Evolutionary conservation across 1,140 invertebrate genomes (phyloP), one percentile per base, ranked within the genome.

Genomic region (Lasaia peninsularis): DNA sequence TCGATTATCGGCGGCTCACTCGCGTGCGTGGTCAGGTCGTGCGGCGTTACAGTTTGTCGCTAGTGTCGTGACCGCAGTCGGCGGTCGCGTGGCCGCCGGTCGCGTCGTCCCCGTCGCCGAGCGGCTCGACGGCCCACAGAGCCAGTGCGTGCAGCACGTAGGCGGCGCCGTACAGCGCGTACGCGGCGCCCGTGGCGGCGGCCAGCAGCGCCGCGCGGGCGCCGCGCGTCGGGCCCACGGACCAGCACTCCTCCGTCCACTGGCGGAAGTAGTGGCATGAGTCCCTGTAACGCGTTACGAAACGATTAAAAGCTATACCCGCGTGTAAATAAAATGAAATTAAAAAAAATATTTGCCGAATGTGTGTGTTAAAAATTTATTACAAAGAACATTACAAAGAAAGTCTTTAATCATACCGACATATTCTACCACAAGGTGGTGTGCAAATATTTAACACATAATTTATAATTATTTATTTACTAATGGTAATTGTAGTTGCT

Each of bases 101-200:
- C n/a, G 48, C 59, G 6, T 73, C 68, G 10, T 69, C 67, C 4
- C 33, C n/a, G 0, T 76, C 74, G 54, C 65, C 58, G 2, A 79
- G 69, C 12, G 82, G 78, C 55, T 78, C 78, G 1, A 80, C 56
- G 35, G 77, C 62, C 82, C 82, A 86, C 56, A 77, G 52, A 4
- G 71, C 60, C 1, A 69, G 44, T 2, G 69, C 60, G 67, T 78
- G 59, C 9, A 63, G 8, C 8, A 53, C 60, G 58, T 63, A 69
- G 32, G 78, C 52, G 1, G 37, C 53, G 44, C 62, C 59, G 74
- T 81, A 78, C n/a, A 71, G 12, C 0, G 59, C 20, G 73, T 83
- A 81, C 52, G 78, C 54, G 11, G 67, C 6, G 0, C 51, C 76
- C 10, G 80, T 76, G 0, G 61, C 16, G 1, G 12, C 11, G 6